These are phyloP conservation scores for Cynoglossus semilaevis DNA, from an alignment of 2,113 vertebrate genomes.

Conservation along the genomic window DNA sequence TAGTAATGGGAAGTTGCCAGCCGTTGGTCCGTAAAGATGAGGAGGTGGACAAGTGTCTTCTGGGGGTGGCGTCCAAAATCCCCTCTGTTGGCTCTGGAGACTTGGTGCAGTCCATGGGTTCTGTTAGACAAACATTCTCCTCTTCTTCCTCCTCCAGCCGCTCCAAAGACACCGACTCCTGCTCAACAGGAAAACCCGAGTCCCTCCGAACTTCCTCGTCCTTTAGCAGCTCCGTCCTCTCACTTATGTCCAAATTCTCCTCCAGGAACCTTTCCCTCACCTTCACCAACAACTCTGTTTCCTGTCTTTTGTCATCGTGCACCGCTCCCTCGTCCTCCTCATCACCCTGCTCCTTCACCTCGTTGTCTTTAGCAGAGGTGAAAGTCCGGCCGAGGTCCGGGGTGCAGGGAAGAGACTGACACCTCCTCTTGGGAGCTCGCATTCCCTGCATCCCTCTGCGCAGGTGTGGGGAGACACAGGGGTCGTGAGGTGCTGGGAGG, in stretches of 20 bases:
- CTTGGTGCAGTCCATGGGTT: conserved; percentile 81
- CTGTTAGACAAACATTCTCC: conserved; percentile 47
- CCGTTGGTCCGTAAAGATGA: conserved; percentile 60
- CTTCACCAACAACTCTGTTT: neutral
- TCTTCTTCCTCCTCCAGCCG: conserved; percentile 59
- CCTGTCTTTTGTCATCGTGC: neutral
- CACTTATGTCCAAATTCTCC: neutral
- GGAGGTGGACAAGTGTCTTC: conserved; percentile 47
- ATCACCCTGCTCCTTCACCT: neutral
- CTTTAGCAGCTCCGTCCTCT: conserved; percentile 6
- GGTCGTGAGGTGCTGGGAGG: conserved; percentile 72
- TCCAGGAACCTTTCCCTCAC: neutral
- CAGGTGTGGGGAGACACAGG: conserved; percentile 64
- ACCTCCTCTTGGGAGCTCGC: conserved; percentile 71
- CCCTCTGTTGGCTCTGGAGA: conserved; percentile 71
- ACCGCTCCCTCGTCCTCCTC: neutral
- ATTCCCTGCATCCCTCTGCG: conserved; percentile 39
- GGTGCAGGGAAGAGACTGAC: conserved; percentile 85
- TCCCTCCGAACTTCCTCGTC: conserved; percentile 28
- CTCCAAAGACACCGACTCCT: conserved; percentile 73
- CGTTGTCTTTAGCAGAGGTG: conserved; percentile 25
- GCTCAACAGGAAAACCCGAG: conserved; percentile 52
- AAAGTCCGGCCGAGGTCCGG: conserved; percentile 75
- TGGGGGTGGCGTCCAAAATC: conserved; percentile 11
- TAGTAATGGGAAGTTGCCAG: conserved; percentile 71